Evolutionary conservation across 2,888 invertebrate genomes (phyloP).

Genomic region (Athrips mouffetella): DNA sequence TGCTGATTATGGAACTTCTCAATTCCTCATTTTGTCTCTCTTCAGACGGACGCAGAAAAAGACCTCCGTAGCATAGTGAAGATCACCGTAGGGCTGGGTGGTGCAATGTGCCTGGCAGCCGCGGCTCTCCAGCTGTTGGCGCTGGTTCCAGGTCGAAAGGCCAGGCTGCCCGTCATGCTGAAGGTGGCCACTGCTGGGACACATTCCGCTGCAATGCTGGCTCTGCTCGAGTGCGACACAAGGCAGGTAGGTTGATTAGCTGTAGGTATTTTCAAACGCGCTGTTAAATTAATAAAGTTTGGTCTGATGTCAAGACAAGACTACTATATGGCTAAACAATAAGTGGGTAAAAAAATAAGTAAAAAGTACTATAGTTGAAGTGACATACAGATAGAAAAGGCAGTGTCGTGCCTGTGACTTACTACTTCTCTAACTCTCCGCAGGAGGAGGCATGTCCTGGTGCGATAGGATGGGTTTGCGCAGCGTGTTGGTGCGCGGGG

Average conservation of each 20-base stretch:
- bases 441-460: conserved; percentile 66
- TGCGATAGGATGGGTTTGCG: conserved; percentile 84
- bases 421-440: too few relatives aligned
- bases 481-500: conserved; percentile 81
- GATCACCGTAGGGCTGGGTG: conserved; percentile 59
- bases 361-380: too few relatives aligned
- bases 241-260: conserved; percentile 43
- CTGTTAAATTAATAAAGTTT: too few relatives aligned
- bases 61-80: conserved; percentile 61
- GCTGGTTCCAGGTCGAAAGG: conserved; percentile 44
- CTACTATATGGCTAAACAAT: too few relatives aligned
- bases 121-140: conserved; percentile 59
- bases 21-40: too few relatives aligned
- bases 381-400: too few relatives aligned
- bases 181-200: conserved; percentile 61
- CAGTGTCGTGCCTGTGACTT: too few relatives aligned
- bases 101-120: conserved; percentile 61
- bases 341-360: too few relatives aligned
- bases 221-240: conserved; percentile 59
- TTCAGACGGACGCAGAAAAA: conserved; percentile 65
- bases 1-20: too few relatives aligned
- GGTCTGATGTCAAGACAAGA: too few relatives aligned
- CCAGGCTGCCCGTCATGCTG: conserved; percentile 50
- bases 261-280: too few relatives aligned
- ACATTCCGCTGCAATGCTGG: conserved; percentile 59